Evolutionary conservation across 2,797 vertebrate genomes (phyloP).

Genomic region (Crotalus adamanteus): DNA sequence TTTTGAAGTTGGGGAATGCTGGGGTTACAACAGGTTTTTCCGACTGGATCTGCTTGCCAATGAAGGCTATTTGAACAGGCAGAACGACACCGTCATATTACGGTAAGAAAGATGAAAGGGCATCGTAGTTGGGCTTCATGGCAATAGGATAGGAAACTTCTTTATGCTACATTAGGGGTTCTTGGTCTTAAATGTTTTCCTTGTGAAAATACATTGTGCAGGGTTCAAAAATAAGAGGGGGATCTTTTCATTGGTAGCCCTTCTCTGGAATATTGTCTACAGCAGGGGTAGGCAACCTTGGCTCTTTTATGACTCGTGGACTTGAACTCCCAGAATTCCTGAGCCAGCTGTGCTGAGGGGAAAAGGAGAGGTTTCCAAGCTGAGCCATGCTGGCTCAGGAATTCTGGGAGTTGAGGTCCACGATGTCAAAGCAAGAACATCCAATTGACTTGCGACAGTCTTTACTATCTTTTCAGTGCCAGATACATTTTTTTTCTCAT

Average conservation of each 20-base stretch:
- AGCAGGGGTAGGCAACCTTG: no score
- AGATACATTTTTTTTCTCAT: not conserved
- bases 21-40: constrained; percentile 99
- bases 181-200: not conserved
- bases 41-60: constrained; percentile 94
- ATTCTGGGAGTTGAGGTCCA: no score
- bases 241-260: not conserved
- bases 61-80: constrained; percentile 94
- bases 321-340: no score
- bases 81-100: constrained; percentile 94
- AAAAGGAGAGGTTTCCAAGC: no score
- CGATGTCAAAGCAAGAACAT: no score
- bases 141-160: not conserved
- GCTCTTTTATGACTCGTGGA: no score
- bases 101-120: constrained; percentile 75
- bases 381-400: no score
- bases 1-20: constrained; percentile 97
- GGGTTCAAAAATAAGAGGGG: not conserved
- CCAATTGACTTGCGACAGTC: not conserved
- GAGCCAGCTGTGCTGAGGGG: no score
- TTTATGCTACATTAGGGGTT: not conserved
- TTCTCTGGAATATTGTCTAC: not conserved
- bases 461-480: not conserved
- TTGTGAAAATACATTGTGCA: not conserved
- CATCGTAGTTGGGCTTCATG: no score